phyloP scores from a whole-genome alignment of 2,888 invertebrate genomes.

The Drosophila neonasuta region DNA sequence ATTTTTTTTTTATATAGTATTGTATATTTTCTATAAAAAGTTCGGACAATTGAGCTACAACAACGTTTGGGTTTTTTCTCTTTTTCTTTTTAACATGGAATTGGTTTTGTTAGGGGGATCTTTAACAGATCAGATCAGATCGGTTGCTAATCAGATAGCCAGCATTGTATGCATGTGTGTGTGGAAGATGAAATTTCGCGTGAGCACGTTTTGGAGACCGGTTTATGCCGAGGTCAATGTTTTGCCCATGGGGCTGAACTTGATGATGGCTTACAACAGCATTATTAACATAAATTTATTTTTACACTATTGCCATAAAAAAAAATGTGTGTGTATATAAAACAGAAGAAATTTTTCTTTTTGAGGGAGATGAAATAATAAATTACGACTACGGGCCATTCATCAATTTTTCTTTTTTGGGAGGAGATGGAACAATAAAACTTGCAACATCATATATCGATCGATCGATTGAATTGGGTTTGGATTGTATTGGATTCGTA shows the following conservation, averaged over 20 bases:
- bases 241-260: conserved; percentile 46
- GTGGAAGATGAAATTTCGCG: conserved; percentile 36
- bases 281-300: conserved; percentile 60
- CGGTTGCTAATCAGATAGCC: conserved; percentile 14
- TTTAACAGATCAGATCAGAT: not conserved
- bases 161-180: conserved; percentile 13
- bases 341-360: not conserved
- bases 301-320: conserved; percentile 53
- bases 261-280: conserved; percentile 42
- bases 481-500: not conserved
- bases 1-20: conserved; percentile 9
- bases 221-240: conserved; percentile 55
- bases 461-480: not conserved
- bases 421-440: conserved; percentile 73
- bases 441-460: conserved; percentile 54
- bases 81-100: conserved; percentile 6
- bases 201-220: conserved; percentile 49
- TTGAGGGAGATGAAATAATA: conserved; percentile 27
- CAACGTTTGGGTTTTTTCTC: conserved; percentile 1
- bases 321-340: not conserved
- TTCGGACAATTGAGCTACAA: conserved; percentile 55
- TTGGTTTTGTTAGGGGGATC: conserved; percentile 1
- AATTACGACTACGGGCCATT: conserved; percentile 16
- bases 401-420: not conserved
- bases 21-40: conserved; percentile 52